Conservation (phyloP, 2,113 vertebrate species). For the Agapornis roseicollis region DNA sequence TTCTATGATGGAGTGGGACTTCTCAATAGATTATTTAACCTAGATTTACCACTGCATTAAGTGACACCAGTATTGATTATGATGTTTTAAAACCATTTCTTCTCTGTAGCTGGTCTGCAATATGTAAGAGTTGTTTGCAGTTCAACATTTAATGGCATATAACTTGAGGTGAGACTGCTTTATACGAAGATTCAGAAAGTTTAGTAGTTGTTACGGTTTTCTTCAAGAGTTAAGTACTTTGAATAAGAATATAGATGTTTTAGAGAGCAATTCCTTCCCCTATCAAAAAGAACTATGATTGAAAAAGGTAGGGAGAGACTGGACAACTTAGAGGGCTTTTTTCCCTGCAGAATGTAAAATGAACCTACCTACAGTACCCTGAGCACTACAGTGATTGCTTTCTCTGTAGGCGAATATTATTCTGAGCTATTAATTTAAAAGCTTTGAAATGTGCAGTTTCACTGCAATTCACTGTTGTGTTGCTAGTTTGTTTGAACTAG, state of each 20-base stretch:
- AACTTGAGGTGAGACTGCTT: not conserved
- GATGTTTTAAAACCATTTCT: not conserved
- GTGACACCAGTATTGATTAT: not conserved
- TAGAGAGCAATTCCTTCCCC: not conserved
- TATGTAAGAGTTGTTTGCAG: not conserved
- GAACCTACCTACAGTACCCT: not conserved
- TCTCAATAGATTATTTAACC: not conserved
- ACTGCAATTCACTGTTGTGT: not conserved
- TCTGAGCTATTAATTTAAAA: not conserved
- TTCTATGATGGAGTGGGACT: not conserved
- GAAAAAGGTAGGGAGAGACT: not conserved
- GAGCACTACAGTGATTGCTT: not conserved
- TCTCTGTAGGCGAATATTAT: not conserved
- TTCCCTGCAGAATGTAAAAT: not conserved
- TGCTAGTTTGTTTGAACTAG: not conserved
- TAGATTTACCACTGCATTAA: not conserved
- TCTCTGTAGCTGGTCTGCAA: not conserved
- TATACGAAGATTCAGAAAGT: not conserved
- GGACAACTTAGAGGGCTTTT: not conserved
- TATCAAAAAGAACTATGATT: not conserved
- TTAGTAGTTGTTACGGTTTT: not conserved
- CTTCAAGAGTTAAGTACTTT: not conserved
- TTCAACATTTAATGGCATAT: not conserved
- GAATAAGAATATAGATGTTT: not conserved
- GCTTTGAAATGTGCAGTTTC: not conserved